phyloP scores from a whole-genome alignment of 2,797 vertebrate species.

The Lepus oiostolus region DNA sequence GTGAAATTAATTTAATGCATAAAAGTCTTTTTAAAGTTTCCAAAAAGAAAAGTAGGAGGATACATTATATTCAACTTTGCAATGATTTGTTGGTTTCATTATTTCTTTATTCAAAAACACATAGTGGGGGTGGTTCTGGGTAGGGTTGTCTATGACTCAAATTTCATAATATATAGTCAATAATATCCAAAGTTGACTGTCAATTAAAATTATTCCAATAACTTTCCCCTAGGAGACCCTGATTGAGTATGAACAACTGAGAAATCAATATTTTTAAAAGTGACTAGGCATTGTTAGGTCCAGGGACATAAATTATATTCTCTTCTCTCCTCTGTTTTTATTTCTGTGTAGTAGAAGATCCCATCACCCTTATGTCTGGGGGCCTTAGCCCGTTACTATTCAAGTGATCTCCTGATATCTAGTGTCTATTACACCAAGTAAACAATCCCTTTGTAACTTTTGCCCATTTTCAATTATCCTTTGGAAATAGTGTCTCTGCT shows the following conservation, averaged over 20 bases:
- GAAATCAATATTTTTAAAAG: neutral
- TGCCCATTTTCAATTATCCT: neutral
- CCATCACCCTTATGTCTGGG: neutral
- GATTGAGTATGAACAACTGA: neutral
- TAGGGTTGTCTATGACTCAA: neutral
- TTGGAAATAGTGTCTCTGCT: neutral
- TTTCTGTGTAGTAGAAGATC: neutral
- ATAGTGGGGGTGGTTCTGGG: neutral
- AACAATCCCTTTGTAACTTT: neutral
- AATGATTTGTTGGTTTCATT: slow-evolving; percentile 27
- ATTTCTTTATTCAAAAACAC: neutral
- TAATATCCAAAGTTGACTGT: slow-evolving; percentile 7
- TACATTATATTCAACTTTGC: neutral
- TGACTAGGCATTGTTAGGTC: neutral
- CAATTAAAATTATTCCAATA: neutral
- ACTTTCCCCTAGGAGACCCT: neutral
- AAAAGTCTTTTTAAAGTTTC: slow-evolving; percentile 47
- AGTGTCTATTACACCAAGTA: neutral
- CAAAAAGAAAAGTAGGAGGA: neutral
- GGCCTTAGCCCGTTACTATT: neutral
- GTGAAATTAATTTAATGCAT: slow-evolving; percentile 16
- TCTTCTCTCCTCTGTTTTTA: neutral
- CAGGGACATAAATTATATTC: neutral
- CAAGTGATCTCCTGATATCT: neutral
- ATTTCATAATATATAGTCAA: neutral